Conservation (phyloP, 1,140 invertebrate genomes). For the Calephelis nemesis region DNA sequence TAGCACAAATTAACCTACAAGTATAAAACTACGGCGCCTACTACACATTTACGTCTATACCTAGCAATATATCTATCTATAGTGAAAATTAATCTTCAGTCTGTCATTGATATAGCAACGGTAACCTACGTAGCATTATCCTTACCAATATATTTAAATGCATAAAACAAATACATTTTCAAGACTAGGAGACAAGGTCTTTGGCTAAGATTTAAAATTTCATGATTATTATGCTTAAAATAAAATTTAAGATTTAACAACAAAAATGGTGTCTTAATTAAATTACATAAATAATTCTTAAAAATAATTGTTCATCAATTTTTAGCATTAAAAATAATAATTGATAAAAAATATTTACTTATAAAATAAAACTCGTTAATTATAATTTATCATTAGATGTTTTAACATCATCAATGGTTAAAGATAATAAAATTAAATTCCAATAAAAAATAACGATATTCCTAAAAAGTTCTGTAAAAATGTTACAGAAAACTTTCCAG, state of each 20-base stretch:
- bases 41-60: conserved; percentile 30
- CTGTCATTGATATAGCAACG: conserved; percentile 63
- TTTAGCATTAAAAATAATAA: no score
- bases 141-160: conserved; percentile 51
- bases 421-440: no score
- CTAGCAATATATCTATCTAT: conserved; percentile 37
- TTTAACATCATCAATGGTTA: no score
- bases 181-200: conserved; percentile 69
- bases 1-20: conserved; percentile 22
- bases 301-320: no score
- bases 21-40: conserved; percentile 34
- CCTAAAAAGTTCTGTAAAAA: no score
- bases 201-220: conserved; percentile 55
- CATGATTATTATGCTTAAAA: conserved; percentile 17
- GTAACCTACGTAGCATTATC: conserved; percentile 51
- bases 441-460: no score
- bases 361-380: no score
- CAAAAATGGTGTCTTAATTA: not conserved
- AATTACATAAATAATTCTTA: no score
- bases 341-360: no score
- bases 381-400: no score
- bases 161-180: conserved; percentile 56
- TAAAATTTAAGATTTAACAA: conserved; percentile 17
- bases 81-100: conserved; percentile 51
- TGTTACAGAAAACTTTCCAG: no score